Evolutionary conservation across 2,888 invertebrate species (phyloP), one percentile per base, ranked within the genome.

Genomic region (Microctonus brassicae): DNA sequence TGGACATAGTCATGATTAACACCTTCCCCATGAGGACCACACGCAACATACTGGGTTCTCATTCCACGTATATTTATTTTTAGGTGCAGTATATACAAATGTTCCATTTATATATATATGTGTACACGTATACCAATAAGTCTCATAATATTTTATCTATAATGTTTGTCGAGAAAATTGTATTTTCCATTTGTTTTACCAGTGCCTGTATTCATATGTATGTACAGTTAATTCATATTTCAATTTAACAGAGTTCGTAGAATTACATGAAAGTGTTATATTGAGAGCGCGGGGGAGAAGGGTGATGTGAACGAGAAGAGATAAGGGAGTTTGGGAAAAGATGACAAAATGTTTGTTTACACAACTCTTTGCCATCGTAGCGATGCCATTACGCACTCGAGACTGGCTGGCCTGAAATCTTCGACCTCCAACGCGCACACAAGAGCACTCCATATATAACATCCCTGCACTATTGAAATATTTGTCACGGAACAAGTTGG

Each of bases 321-420:
- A 67, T 42, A 73, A 75, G 66, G 72, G 69, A 68, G 36, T 71
- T 71, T 66, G 26, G 55, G 65, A 72, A 78, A 73, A 73, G 36
- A 77, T 63, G 74, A 77, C 73, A 79, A 75, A 80, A 80, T 81
- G 81, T 81, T 79, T 78, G 68, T 76, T 76, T 76, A 69, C 72
- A 67, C 74, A 73, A 74, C 70, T 74, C 74, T 76, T 33, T 69
- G 68, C 64, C 34, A 63, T 65, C 20, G 36, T 36, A 61, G 22
- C 64, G 67, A 68, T 73, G 70, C 72, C 74, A 77, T 76, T 72
- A 73, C 72, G 72, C 82, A 83, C 84, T 85, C 79, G 84, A 84
- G 83, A 83, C 83, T 81, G 80, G 75, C 80, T 83, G 82, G 80
- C 83, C 82, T 81, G 82, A 79, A 83, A 84, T 84, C 81, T 83